These are phyloP conservation scores for Brienomyrus longianalis DNA, from an alignment of 2,113 vertebrate species.

Conservation along the genomic window DNA sequence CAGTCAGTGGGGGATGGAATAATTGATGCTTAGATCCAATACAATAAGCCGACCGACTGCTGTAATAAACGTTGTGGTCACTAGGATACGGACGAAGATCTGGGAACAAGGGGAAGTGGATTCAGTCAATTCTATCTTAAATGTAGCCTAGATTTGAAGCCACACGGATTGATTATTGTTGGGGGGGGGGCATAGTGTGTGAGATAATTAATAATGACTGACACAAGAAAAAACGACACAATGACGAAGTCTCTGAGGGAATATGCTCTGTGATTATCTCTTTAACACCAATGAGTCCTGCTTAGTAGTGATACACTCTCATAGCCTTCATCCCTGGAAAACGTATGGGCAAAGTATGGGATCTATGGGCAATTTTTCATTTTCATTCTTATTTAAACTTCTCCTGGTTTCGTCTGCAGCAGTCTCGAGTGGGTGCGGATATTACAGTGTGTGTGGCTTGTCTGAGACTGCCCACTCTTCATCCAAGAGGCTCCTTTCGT, in stretches of 20 bases:
- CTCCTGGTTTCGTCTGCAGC: not conserved
- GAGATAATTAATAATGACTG: not conserved
- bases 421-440: not conserved
- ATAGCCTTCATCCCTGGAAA: not conserved
- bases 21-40: not conserved
- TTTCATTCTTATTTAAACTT: not conserved
- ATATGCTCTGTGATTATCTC: not conserved
- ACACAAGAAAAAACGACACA: not conserved
- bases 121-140: not conserved
- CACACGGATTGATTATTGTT: not conserved
- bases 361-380: not conserved
- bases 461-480: not conserved
- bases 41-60: not conserved
- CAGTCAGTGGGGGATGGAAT: not conserved
- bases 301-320: not conserved
- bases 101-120: slow-evolving; percentile 24
- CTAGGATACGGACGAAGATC: slow-evolving; percentile 32
- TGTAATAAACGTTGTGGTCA: slow-evolving; percentile 21
- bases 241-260: not conserved
- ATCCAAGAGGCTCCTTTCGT: not conserved
- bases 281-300: not conserved
- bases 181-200: not conserved
- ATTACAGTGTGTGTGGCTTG: not conserved
- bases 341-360: not conserved
- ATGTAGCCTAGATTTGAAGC: not conserved